Evolutionary conservation across 2,888 invertebrate species (phyloP).

Genomic region (Harmothoe impar): DNA sequence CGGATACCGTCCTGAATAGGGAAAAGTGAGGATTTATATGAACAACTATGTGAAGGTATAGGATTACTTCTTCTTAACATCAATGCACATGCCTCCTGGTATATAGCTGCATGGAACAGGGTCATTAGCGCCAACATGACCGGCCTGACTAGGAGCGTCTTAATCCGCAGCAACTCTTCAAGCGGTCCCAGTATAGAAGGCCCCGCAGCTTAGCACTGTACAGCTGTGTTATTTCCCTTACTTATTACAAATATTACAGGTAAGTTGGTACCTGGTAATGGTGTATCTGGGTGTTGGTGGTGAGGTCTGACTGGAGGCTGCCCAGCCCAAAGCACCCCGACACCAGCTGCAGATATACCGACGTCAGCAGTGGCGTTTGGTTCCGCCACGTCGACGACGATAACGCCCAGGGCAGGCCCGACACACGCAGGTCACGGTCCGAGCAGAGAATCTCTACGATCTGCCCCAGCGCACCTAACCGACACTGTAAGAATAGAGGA

Average conservation of each 20-base stretch:
- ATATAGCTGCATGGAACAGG: background rate
- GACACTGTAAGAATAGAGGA: conserved; percentile 79
- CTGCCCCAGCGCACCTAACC: conserved; percentile 83
- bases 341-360: conserved; percentile 85
- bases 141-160: no score
- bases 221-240: no score
- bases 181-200: no score
- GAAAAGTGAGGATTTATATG: background rate
- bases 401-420: background rate
- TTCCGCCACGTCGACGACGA: conserved; percentile 18
- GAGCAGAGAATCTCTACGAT: conserved; percentile 82
- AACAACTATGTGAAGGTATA: no score
- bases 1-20: conserved; percentile 85
- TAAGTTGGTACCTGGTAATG: conserved; percentile 87
- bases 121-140: no score
- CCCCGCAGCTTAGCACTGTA: no score
- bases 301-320: conserved; percentile 77
- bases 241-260: no score
- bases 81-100: background rate
- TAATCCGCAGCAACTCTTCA: no score
- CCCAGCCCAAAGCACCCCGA: conserved; percentile 86
- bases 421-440: conserved; percentile 64
- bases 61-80: background rate
- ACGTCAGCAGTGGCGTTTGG: conserved; percentile 79
- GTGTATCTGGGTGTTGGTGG: conserved; percentile 83